phyloP scores from a whole-genome alignment of 2,113 vertebrate genomes.

The Protobothrops mucrosquamatus region DNA sequence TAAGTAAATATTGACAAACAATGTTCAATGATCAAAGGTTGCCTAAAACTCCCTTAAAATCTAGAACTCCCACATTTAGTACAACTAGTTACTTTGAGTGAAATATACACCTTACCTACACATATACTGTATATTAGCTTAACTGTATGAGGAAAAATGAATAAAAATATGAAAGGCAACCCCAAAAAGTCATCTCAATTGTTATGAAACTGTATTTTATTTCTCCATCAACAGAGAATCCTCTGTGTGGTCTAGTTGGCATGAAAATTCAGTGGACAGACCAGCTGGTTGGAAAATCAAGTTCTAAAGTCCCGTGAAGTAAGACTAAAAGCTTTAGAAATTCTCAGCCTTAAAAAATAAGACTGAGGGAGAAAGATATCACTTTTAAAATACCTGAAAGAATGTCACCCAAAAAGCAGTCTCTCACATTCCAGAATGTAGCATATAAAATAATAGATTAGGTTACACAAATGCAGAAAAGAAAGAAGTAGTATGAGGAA shows the following conservation, averaged over 20 bases:
- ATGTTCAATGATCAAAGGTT: background rate
- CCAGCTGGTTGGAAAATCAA: background rate
- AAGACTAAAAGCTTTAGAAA: background rate
- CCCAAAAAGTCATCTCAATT: background rate
- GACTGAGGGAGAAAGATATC: background rate
- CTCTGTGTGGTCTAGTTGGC: constrained; percentile 2
- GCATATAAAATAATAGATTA: background rate
- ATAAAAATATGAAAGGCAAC: background rate
- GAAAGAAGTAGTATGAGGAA: constrained; percentile 14
- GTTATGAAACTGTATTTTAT: constrained; percentile 19
- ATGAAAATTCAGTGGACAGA: background rate
- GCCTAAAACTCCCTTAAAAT: background rate
- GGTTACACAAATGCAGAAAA: background rate
- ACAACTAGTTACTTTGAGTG: background rate
- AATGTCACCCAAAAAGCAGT: background rate
- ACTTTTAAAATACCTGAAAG: background rate
- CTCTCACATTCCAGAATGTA: background rate
- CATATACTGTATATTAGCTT: background rate
- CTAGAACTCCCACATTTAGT: background rate
- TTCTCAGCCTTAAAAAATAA: background rate
- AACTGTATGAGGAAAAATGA: background rate
- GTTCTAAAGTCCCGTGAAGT: background rate
- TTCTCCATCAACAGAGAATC: constrained; percentile 28
- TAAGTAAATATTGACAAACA: background rate
- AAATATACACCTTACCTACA: background rate